Conservation (phyloP, 2,888 invertebrate genomes). For the Pammene fasciana region DNA sequence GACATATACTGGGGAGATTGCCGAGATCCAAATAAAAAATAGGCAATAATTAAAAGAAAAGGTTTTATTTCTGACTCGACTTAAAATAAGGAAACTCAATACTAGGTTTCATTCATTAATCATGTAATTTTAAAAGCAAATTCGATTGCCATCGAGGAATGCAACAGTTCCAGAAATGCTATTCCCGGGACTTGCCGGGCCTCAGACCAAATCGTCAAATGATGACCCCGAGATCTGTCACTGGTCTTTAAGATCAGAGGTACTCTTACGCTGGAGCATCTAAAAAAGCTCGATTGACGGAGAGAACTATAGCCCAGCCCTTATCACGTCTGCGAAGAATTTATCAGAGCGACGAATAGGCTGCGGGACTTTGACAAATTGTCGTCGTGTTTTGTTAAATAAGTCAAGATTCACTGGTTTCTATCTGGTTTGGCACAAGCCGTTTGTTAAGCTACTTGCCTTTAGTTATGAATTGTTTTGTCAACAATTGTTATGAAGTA, state of each 20-base stretch:
- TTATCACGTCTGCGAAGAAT: slow-evolving; percentile 39
- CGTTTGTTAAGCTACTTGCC: slow-evolving; percentile 31
- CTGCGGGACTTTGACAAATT: slow-evolving; percentile 42
- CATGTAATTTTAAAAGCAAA: slow-evolving; percentile 29
- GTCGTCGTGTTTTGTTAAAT: slow-evolving; percentile 40
- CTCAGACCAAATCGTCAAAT: not conserved
- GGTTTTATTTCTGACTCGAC: too few relatives aligned
- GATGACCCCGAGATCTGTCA: not conserved
- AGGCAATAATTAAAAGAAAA: too few relatives aligned
- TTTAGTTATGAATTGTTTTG: slow-evolving; percentile 23
- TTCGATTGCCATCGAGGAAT: slow-evolving; percentile 24
- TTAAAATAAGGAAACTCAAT: not conserved
- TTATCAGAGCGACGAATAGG: slow-evolving; percentile 40
- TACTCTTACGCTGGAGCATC: not conserved
- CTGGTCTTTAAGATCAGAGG: too few relatives aligned
- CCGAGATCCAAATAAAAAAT: too few relatives aligned
- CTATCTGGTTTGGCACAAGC: slow-evolving; percentile 24
- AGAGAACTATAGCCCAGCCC: slow-evolving; percentile 5
- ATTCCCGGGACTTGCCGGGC: not conserved
- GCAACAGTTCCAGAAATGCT: slow-evolving; percentile 27
- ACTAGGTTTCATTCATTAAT: slow-evolving; percentile 11
- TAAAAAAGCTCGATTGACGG: not conserved
- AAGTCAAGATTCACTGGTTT: slow-evolving; percentile 37
- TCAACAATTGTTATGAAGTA: slow-evolving; percentile 6
- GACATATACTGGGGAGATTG: too few relatives aligned